Evolutionary conservation across 2,113 vertebrate genomes (phyloP).

Genomic region (Peromyscus californicus): DNA sequence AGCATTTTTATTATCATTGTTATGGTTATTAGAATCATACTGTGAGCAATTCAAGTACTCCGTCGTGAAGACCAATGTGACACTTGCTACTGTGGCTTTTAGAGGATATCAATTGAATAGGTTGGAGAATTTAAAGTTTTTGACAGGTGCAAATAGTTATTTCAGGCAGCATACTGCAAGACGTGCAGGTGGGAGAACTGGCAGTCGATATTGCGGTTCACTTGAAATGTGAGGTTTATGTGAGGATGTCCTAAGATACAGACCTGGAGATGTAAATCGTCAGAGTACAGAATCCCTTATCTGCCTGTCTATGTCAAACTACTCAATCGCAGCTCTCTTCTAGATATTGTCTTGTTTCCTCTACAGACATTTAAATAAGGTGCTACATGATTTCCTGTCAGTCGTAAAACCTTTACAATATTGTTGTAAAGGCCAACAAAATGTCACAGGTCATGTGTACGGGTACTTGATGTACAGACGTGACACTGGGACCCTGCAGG

Average conservation of each 20-base stretch:
- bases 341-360: background rate
- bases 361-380: background rate
- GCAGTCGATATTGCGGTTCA: background rate
- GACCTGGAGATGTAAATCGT: background rate
- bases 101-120: background rate
- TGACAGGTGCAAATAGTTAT: background rate
- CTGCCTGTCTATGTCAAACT: background rate
- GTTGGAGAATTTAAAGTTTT: background rate
- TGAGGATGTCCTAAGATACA: background rate
- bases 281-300: background rate
- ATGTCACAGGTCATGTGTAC: background rate
- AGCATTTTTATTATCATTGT: background rate
- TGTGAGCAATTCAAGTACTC: background rate
- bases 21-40: background rate
- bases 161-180: background rate
- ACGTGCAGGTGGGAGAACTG: background rate
- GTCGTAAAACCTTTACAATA: background rate
- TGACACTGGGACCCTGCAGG: background rate
- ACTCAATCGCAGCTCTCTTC: background rate
- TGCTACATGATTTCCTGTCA: background rate
- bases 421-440: constrained; percentile 2
- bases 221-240: background rate
- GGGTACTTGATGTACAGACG: background rate
- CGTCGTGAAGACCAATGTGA: background rate
- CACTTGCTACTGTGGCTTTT: background rate